These are phyloP conservation scores for Battus philenor DNA, from an alignment of 1,140 invertebrate species.

Conservation along the genomic window DNA sequence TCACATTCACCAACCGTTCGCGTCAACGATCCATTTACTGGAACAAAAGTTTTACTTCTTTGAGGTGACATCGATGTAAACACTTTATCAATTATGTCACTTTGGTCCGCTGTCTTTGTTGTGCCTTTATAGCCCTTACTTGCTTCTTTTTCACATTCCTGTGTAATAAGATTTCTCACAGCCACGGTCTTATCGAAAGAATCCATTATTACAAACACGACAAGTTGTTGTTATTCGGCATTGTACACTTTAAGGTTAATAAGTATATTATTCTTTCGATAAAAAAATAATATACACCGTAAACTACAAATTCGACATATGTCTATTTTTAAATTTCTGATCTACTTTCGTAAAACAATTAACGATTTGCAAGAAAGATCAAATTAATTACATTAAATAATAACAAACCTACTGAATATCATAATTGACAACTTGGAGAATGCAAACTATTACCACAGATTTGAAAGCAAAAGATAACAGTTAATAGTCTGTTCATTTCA, in stretches of 20 bases:
- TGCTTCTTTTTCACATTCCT: constrained; percentile 38
- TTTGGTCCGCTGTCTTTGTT: constrained; percentile 32
- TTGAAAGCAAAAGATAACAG: too few species aligned
- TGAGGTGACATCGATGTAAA: constrained; percentile 54
- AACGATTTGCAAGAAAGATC: neutral
- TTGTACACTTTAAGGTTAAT: constrained; percentile 65
- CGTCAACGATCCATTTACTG: constrained; percentile 37
- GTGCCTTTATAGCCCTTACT: constrained; percentile 32
- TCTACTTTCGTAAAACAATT: neutral
- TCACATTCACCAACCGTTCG: constrained; percentile 26
- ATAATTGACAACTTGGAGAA: constrained; percentile 34
- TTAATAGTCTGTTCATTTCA: too few species aligned
- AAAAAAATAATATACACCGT: neutral
- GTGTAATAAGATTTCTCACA: constrained; percentile 33
- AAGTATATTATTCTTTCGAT: constrained; percentile 11
- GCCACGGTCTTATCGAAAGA: constrained; percentile 36
- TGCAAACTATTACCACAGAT: too few species aligned
- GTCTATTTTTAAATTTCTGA: neutral
- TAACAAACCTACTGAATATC: constrained; percentile 51
- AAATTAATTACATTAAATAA: constrained; percentile 31
- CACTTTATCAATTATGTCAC: constrained; percentile 47
- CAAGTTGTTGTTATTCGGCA: constrained; percentile 48
- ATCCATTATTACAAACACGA: constrained; percentile 54
- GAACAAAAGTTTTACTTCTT: constrained; percentile 33
- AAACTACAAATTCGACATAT: constrained; percentile 10